These are phyloP conservation scores for Halocynthia roretzi DNA, from an alignment of 23 tunicate genomes.

Conservation along the genomic window DNA sequence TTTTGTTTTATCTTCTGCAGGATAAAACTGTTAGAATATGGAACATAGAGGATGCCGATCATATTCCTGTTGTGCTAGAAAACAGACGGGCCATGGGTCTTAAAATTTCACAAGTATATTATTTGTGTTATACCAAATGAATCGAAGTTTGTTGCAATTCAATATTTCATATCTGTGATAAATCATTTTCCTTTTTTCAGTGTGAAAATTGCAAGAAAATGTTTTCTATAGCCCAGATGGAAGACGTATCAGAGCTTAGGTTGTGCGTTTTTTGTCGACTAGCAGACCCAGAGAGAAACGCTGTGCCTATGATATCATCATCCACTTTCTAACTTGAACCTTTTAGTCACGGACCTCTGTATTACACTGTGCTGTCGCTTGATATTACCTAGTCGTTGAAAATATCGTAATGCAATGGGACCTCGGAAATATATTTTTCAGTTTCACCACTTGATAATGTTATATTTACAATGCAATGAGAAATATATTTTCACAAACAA, in stretches of 20 bases:
- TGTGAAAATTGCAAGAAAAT: conserved; percentile 71
- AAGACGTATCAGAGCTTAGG: conserved; percentile 31
- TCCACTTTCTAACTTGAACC: no score
- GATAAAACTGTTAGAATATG: conserved; percentile 78
- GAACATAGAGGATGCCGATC: conserved; percentile 70
- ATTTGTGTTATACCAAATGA: background rate
- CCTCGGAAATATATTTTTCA: no score
- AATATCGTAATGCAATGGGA: no score
- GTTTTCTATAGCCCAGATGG: conserved; percentile 59
- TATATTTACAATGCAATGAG: no score
- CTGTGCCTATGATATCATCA: conserved; percentile 22
- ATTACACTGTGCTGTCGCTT: no score
- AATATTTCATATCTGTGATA: background rate
- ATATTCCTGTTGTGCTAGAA: conserved; percentile 73
- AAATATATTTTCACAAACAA: no score
- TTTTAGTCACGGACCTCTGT: no score
- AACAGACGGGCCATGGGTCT: conserved; percentile 60
- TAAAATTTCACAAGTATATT: conserved; percentile 49
- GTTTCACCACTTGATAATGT: no score
- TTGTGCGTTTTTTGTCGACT: conserved; percentile 76
- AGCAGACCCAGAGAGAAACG: conserved; percentile 58
- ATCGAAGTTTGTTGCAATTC: background rate
- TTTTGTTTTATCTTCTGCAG: background rate
- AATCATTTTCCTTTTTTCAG: conserved; percentile 1
- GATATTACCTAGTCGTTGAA: no score